These are phyloP conservation scores for Odocoileus hemionus DNA, from an alignment of 2,113 vertebrate genomes.

Conservation along the genomic window DNA sequence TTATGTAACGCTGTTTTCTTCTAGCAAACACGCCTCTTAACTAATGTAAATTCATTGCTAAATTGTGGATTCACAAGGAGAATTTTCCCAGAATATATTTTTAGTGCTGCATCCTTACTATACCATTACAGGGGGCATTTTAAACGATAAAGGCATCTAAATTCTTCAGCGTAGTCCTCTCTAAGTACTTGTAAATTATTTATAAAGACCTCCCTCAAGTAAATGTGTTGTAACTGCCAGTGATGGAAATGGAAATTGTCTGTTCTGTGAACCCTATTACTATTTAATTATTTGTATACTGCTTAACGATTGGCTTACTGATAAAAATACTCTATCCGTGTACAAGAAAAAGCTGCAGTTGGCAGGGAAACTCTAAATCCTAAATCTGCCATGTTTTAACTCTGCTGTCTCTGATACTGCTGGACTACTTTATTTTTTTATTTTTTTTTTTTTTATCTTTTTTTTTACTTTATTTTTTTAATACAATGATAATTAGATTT, in stretches of 20 bases:
- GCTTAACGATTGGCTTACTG: slow-evolving; percentile 5
- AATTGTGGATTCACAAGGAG: slow-evolving; percentile 40
- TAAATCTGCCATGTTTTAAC: neutral
- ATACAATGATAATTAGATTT: neutral
- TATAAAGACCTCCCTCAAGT: slow-evolving; percentile 43
- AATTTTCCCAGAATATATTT: slow-evolving; percentile 54
- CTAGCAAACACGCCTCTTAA: slow-evolving; percentile 28
- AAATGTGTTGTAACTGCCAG: slow-evolving; percentile 46
- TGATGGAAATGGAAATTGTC: slow-evolving; percentile 43
- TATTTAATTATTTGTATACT: slow-evolving; percentile 54
- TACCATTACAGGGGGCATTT: slow-evolving; percentile 27
- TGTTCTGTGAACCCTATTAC: slow-evolving; percentile 20
- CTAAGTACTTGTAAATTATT: slow-evolving; percentile 61
- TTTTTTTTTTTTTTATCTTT: too few relatives aligned
- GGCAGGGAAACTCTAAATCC: neutral
- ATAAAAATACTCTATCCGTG: neutral
- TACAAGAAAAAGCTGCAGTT: neutral
- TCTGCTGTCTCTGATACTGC: neutral
- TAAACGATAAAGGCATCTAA: slow-evolving; percentile 35
- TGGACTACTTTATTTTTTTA: neutral
- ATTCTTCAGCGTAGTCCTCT: slow-evolving; percentile 25
- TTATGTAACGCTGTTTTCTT: slow-evolving; percentile 38
- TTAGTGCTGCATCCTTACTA: slow-evolving; percentile 31
- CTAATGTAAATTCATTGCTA: slow-evolving; percentile 61
- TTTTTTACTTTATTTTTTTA: neutral